Conservation (phyloP, 2,113 vertebrate species). For the Dromaius novaehollandiae region DNA sequence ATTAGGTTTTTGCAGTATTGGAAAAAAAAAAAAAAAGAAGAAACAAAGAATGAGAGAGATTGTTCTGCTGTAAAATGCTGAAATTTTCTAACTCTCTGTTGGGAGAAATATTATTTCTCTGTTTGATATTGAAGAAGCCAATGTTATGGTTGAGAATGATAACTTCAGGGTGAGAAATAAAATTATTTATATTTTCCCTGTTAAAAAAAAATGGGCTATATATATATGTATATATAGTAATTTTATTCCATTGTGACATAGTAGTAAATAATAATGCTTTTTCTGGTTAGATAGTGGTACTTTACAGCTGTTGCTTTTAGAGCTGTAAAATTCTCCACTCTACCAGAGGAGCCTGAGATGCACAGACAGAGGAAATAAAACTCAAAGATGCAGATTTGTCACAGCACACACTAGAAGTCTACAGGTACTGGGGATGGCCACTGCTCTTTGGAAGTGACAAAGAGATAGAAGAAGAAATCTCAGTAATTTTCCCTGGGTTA, state of each 20-base stretch:
- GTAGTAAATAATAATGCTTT: not conserved
- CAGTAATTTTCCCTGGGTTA: not conserved
- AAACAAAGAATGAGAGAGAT: not conserved
- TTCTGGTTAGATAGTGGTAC: not conserved
- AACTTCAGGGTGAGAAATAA: constrained; percentile 53
- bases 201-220: constrained; percentile 33
- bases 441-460: not conserved
- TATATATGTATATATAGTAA: not conserved
- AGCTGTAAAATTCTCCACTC: not conserved
- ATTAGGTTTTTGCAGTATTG: constrained; percentile 36
- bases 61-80: constrained; percentile 36
- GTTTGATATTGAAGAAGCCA: constrained; percentile 56
- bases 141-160: constrained; percentile 34
- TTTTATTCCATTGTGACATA: constrained; percentile 20
- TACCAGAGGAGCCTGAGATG: not conserved
- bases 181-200: constrained; percentile 26
- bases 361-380: not conserved
- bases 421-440: not conserved
- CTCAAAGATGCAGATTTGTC: not conserved
- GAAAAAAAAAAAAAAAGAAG: not conserved
- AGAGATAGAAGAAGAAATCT: not conserved
- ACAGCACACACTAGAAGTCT: not conserved
- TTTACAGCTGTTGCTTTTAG: not conserved
- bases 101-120: constrained; percentile 57
- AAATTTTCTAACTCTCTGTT: constrained; percentile 40